A percentile compares a stretch with the other conserved stretches of the same genome.
Evolutionary conservation across 2,113 vertebrate genomes (phyloP).

Genomic region (Theropithecus gelada): DNA sequence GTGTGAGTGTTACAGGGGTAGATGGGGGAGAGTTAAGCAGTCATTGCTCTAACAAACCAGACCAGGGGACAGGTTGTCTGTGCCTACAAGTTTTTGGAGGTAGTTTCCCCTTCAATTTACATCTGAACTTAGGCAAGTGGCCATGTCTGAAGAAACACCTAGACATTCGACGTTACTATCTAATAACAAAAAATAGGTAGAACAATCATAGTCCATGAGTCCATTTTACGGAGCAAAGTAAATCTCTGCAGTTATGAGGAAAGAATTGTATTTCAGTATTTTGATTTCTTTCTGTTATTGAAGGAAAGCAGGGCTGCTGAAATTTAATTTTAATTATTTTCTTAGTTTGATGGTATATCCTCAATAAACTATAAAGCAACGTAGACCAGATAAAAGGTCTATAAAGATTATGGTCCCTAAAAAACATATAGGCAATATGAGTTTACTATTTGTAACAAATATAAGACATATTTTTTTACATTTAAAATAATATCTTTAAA

Average conservation of each 20-base stretch:
- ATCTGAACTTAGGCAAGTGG: background rate
- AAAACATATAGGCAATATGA: background rate
- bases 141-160: background rate
- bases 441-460: background rate
- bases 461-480: background rate
- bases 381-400: background rate
- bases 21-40: background rate
- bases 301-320: background rate
- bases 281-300: background rate
- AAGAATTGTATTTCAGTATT: background rate
- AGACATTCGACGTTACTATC: background rate
- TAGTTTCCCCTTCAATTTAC: background rate
- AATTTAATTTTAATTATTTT: constrained; percentile 39
- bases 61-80: background rate
- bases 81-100: background rate
- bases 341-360: constrained; percentile 16
- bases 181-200: background rate
- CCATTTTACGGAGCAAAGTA: background rate
- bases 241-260: background rate
- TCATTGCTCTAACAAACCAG: background rate
- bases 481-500: background rate
- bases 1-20: too few relatives aligned
- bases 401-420: background rate
- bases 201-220: background rate
- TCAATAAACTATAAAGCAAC: background rate